These are phyloP conservation scores for Marmota monax DNA, from an alignment of 2,113 vertebrate genomes.

Conservation along the genomic window DNA sequence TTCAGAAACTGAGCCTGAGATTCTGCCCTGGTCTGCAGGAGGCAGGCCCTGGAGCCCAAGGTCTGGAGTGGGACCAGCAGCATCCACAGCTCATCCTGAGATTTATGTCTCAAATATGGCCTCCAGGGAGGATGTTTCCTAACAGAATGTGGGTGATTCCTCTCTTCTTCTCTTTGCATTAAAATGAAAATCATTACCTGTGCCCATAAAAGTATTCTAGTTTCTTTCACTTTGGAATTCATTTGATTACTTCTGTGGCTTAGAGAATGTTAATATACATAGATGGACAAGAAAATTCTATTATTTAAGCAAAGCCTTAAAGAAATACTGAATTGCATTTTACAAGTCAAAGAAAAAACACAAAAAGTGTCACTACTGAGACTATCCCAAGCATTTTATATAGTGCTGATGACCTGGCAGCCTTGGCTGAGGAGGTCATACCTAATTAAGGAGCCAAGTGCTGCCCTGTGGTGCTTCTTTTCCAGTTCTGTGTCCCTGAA, in stretches of 20 bases:
- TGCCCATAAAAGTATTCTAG: not conserved
- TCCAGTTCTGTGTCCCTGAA: not conserved
- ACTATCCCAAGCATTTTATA: not conserved
- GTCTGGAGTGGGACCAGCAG: not conserved
- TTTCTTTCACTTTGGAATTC: not conserved
- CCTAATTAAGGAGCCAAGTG: not conserved
- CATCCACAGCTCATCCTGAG: not conserved
- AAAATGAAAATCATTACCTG: not conserved
- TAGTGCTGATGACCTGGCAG: not conserved
- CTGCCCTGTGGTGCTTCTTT: not conserved
- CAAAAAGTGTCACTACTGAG: not conserved
- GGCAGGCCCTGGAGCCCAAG: not conserved
- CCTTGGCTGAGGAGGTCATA: not conserved
- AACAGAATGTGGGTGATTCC: too few species aligned
- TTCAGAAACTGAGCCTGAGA: not conserved
- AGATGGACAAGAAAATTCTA: not conserved
- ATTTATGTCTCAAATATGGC: not conserved
- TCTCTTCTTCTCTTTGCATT: not conserved
- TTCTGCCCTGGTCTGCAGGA: not conserved
- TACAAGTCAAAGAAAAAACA: slow-evolving; percentile 17
- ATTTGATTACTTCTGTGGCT: not conserved
- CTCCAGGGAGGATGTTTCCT: not conserved
- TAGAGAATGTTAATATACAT: not conserved
- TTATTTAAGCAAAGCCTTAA: not conserved
- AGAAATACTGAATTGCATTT: not conserved